phyloP scores from a whole-genome alignment of 2,113 vertebrate genomes.

The Toxotes chatareus region DNA sequence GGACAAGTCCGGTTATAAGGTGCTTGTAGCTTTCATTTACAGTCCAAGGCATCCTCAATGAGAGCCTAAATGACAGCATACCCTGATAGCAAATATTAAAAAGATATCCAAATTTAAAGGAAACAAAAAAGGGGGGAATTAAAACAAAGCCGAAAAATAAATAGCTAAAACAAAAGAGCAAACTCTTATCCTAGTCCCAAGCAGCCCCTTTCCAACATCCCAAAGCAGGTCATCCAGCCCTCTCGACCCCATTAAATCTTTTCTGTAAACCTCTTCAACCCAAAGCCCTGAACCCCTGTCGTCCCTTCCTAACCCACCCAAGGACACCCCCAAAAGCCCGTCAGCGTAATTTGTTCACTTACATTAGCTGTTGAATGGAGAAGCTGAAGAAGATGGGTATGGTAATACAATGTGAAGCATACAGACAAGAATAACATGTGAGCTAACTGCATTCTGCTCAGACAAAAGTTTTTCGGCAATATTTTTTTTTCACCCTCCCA shows the following conservation, averaged over 20 bases:
- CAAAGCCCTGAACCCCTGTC: constrained; percentile 51
- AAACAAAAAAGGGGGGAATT: constrained; percentile 57
- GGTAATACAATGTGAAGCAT: constrained; percentile 87
- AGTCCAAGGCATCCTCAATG: constrained; percentile 75
- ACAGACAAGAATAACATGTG: constrained; percentile 88
- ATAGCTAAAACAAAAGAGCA: constrained; percentile 73
- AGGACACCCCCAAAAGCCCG: constrained; percentile 81
- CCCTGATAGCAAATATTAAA: constrained; percentile 79
- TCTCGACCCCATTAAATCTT: constrained; percentile 49
- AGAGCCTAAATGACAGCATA: constrained; percentile 77
- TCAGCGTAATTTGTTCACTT: constrained; percentile 85
- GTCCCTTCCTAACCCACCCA: constrained; percentile 57
- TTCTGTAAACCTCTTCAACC: constrained; percentile 51
- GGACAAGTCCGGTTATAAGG: constrained; percentile 81
- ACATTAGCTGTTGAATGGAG: constrained; percentile 89
- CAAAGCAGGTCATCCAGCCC: constrained; percentile 58
- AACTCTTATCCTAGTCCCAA: constrained; percentile 66
- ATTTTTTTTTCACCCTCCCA: constrained; percentile 75
- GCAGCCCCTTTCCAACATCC: constrained; percentile 70
- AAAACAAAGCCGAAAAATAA: constrained; percentile 75
- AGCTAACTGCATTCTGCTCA: constrained; percentile 87
- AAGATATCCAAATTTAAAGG: constrained; percentile 73
- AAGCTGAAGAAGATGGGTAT: constrained; percentile 88
- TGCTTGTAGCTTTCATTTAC: constrained; percentile 84
- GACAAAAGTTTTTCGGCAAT: constrained; percentile 81